Base-by-base conservation (phyloP, 1,140 invertebrate species). In the Drosophila persimilis region DNA sequence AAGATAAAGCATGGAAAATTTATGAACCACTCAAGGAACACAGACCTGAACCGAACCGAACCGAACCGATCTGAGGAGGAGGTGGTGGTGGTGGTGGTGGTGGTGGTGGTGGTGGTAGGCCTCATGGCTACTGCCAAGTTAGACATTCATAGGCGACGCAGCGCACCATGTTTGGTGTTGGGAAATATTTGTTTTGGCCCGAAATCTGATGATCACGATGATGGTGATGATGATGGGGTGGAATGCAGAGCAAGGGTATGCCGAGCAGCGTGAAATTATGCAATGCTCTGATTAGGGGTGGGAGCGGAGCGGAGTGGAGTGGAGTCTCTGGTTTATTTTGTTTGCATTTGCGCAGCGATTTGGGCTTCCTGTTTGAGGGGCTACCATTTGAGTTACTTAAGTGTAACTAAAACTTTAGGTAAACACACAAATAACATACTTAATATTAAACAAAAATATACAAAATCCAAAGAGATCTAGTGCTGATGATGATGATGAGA, bases 381-480 rank as follows among this genome's bases (percentile, higher is more conserved):
- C 81, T 26, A 0, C 24, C 24, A 77, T 86, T 86, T 77, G 83
- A 86, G 83, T 86, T 86, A 86, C 81, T 86, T 86, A 86, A 86
- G 77, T 86, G 81, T 86, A 86, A 81, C 81, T 81, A 88, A 86
- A 86, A 86, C 81, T 86, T 86, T 78, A 86, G 88, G 81, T 86
- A 86, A 86, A 86, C 81, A 88, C 81, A 86, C 81, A 86, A 86
- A 86, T 86, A 86, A 86, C 83, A 86, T 86, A 88, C 83, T 86
- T 86, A 86, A 86, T 86, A 86, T 86, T 86, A 86, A 88, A 86
- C 81, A 86, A 86, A 86, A 86, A 86, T 88, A 86, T 88, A 88
- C 81, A 86, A 66, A 76, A 62, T 67, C 80, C 58, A 48, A 50
- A 35, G 55, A 62, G 57, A 55, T 51, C 45, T 26, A 59, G 43